Percentiles rank a stretch among this genome's conserved stretches.
Conservation (phyloP, 2,888 invertebrate species). For the Panopea generosa region DNA sequence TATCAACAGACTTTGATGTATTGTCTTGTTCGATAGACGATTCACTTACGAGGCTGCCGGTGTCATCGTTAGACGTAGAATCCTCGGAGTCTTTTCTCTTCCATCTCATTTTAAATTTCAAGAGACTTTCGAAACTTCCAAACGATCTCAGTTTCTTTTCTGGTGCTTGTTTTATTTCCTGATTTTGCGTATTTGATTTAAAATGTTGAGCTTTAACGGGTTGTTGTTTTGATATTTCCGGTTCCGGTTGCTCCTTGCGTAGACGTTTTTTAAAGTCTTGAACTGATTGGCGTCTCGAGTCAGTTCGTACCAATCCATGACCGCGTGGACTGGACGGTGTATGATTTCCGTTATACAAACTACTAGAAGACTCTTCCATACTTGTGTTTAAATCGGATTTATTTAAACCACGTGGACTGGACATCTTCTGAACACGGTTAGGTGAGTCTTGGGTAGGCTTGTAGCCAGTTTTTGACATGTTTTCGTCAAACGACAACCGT, state of each 20-base stretch:
- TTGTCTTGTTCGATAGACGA: constrained; percentile 45
- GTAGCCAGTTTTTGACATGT: constrained; percentile 34
- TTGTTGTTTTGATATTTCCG: constrained; percentile 52
- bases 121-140: constrained; percentile 72
- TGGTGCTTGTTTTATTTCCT: constrained; percentile 21
- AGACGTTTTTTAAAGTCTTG: constrained; percentile 68
- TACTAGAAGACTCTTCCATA: constrained; percentile 6
- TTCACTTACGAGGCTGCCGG: constrained; percentile 38
- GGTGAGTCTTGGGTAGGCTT: constrained; percentile 47
- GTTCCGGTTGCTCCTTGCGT: constrained; percentile 62
- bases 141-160: constrained; percentile 68
- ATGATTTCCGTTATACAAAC: constrained; percentile 15
- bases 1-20: constrained; percentile 63
- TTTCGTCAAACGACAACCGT: constrained; percentile 20
- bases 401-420: constrained; percentile 29
- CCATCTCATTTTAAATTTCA: constrained; percentile 65
- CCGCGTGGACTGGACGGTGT: constrained; percentile 37
- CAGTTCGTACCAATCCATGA: constrained; percentile 36
- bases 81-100: constrained; percentile 58
- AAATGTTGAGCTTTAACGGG: constrained; percentile 72
- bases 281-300: constrained; percentile 59
- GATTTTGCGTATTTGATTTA: constrained; percentile 34
- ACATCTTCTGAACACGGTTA: constrained; percentile 50
- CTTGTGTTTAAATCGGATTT: constrained; percentile 2
- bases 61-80: constrained; percentile 49